Evolutionary conservation across 2,797 vertebrate genomes (phyloP).

Genomic region (Rhyacichthys aspro): DNA sequence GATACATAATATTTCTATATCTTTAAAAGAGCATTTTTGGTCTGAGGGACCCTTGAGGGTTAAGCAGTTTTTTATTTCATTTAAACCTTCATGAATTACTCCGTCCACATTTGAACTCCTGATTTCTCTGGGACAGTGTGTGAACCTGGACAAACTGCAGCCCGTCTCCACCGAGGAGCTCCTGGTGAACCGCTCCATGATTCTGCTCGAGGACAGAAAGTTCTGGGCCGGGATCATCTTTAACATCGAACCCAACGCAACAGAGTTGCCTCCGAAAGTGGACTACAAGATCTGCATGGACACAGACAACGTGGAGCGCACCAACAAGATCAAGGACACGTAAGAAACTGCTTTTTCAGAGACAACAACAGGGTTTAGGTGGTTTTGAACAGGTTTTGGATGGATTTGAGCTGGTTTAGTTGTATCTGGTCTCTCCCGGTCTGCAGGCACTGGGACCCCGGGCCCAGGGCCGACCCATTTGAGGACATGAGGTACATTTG

Average conservation of each 20-base stretch:
- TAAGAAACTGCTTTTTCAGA: constrained; percentile 60
- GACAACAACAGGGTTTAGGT: too few relatives aligned
- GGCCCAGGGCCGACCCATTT: constrained; percentile 95
- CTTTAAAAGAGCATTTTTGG: too few relatives aligned
- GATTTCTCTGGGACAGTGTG: too few relatives aligned
- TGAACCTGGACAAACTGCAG: constrained; percentile 94
- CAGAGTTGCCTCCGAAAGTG: constrained; percentile 85
- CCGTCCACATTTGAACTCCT: too few relatives aligned
- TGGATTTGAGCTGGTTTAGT: too few relatives aligned
- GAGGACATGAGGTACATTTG: constrained; percentile 96
- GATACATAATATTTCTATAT: too few relatives aligned
- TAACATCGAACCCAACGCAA: constrained; percentile 79
- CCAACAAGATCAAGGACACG: constrained; percentile 97
- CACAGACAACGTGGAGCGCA: constrained; percentile 97
- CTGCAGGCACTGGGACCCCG: constrained; percentile 94
- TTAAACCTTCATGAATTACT: too few relatives aligned
- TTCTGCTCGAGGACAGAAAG: constrained; percentile 87
- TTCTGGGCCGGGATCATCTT: constrained; percentile 98
- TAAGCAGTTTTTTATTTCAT: too few relatives aligned
- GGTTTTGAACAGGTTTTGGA: too few relatives aligned
- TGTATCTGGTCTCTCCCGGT: neutral
- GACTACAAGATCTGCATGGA: constrained; percentile 99
- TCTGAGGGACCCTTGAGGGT: too few relatives aligned
- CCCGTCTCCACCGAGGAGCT: constrained; percentile 86
- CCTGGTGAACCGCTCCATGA: constrained; percentile 89